Evolutionary conservation across 2,113 vertebrate genomes (phyloP).

Genomic region (Ophiodon elongatus): DNA sequence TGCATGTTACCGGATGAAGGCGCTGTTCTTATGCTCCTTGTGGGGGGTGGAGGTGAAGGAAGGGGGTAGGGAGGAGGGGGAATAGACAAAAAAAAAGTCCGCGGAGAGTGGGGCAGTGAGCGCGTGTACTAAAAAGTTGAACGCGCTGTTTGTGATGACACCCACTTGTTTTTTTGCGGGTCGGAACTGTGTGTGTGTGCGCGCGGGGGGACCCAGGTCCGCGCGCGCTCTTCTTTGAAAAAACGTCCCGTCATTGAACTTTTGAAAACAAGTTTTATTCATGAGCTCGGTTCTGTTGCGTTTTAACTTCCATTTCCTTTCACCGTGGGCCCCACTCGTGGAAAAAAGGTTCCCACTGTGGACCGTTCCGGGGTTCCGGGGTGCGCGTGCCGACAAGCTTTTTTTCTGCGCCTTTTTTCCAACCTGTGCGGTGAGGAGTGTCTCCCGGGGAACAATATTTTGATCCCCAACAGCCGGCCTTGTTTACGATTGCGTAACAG

Average conservation of each 20-base stretch:
- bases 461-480: slow-evolving; percentile 24
- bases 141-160: slow-evolving; percentile 48
- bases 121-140: slow-evolving; percentile 55
- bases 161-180: slow-evolving; percentile 7
- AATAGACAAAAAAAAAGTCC: slow-evolving; percentile 7
- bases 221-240: not conserved
- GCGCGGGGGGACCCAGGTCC: not conserved
- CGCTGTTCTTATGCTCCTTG: not conserved
- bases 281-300: not conserved
- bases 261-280: slow-evolving; percentile 46
- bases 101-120: not conserved
- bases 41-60: not conserved
- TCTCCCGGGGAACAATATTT: slow-evolving; percentile 10
- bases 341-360: slow-evolving; percentile 31
- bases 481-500: slow-evolving; percentile 69
- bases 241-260: slow-evolving; percentile 52
- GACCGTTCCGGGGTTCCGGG: slow-evolving; percentile 4
- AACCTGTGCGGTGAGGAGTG: not conserved
- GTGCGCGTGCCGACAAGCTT: slow-evolving; percentile 1
- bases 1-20: slow-evolving; percentile 35
- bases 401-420: slow-evolving; percentile 18
- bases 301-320: not conserved
- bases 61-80: too few relatives aligned
- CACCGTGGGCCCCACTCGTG: slow-evolving; percentile 12
- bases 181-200: slow-evolving; percentile 19